Conservation (phyloP, 2,113 vertebrate species). For the Apodemus speciosus region DNA sequence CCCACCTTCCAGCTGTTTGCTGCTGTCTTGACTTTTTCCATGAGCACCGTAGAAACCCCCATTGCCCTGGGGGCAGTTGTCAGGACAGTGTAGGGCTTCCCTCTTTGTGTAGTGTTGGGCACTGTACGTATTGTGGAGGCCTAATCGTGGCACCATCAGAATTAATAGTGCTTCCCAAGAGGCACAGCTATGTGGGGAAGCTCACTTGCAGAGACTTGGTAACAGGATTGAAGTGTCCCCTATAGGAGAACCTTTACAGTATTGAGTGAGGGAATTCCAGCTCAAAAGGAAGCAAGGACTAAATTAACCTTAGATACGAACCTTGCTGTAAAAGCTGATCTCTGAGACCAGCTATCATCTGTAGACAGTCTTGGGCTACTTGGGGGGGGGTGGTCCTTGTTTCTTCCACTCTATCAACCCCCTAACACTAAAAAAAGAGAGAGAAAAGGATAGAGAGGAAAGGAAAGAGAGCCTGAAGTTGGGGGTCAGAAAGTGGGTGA, state of each 20-base stretch:
- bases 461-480: no score
- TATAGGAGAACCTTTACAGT: neutral
- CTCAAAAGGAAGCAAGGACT: neutral
- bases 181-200: neutral
- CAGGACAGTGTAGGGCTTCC: neutral
- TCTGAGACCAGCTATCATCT: neutral
- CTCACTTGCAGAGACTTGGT: neutral
- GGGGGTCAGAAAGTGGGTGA: no score
- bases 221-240: neutral
- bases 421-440: no score
- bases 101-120: neutral
- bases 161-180: neutral
- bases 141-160: neutral
- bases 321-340: neutral
- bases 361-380: no score
- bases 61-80: neutral
- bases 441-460: no score
- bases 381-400: no score
- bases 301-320: no score
- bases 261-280: neutral
- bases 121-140: no score
- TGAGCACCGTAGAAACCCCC: neutral
- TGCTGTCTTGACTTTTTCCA: neutral
- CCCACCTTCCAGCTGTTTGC: neutral
- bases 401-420: no score